Percentiles rank a stretch among this genome's conserved stretches.
Evolutionary conservation across 2,888 invertebrate genomes (phyloP).

Genomic region (Mythimna lalbum): DNA sequence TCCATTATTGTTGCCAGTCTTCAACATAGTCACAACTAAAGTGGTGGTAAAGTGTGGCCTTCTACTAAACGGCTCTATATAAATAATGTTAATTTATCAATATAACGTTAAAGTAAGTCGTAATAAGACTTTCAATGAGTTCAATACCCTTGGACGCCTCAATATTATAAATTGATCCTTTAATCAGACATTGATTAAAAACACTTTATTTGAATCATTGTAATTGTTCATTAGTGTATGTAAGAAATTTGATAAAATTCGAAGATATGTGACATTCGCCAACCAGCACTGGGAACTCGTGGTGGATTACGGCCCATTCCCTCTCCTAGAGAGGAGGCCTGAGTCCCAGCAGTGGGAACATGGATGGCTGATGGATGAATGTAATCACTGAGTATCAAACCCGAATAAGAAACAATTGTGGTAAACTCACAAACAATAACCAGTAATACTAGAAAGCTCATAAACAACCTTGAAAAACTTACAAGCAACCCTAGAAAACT

Average conservation of each 20-base stretch:
- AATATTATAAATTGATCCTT: neutral
- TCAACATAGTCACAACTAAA: neutral
- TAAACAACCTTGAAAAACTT: neutral
- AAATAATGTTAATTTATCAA: conserved; percentile 5
- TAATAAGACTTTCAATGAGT: conserved; percentile 8
- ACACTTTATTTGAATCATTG: neutral
- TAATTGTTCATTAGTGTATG: neutral
- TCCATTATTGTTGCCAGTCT: neutral
- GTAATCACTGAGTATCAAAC: neutral
- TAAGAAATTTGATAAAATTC: too few species aligned
- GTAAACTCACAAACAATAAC: neutral
- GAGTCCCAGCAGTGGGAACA: too few species aligned
- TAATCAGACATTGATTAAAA: neutral
- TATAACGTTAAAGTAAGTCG: conserved; percentile 8
- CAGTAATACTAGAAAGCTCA: neutral
- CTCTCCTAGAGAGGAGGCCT: too few species aligned
- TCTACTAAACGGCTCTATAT: conserved; percentile 10
- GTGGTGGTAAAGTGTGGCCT: neutral
- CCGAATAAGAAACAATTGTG: neutral
- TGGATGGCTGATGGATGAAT: too few species aligned
- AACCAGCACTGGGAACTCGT: too few species aligned
- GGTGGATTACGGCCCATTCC: too few species aligned
- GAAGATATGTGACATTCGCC: too few species aligned
- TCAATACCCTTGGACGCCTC: conserved; percentile 1
- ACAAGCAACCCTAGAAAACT: neutral